phyloP scores from a whole-genome alignment of 2,113 vertebrate genomes.

The Tamias sibiricus region DNA sequence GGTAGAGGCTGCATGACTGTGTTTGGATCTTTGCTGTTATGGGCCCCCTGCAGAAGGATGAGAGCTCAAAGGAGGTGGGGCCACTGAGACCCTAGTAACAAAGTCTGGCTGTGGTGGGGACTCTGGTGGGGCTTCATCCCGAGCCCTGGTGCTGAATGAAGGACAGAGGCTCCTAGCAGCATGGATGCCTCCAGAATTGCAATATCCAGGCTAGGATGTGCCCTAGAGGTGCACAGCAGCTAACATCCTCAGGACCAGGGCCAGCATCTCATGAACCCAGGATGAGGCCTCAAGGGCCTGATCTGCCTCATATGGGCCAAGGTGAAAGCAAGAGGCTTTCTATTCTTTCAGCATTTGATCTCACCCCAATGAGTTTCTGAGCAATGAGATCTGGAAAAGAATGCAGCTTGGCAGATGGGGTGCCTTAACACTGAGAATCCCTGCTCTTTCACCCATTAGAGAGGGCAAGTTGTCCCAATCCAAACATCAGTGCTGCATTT shows the following conservation, averaged over 20 bases:
- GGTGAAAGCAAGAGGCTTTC: conserved; percentile 86
- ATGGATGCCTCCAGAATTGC: background rate
- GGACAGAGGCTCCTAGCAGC: background rate
- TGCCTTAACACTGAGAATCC: conserved; percentile 94
- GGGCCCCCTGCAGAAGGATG: background rate
- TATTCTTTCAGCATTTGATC: conserved; percentile 95
- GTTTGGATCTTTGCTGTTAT: background rate
- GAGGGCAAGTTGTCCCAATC: conserved; percentile 93
- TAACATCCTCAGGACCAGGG: background rate
- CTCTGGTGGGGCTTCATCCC: background rate
- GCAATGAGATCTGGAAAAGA: conserved; percentile 91
- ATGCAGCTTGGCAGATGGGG: conserved; percentile 90
- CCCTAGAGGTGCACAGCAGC: background rate
- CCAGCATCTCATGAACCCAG: background rate
- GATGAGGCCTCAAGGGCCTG: background rate
- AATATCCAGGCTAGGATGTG: background rate
- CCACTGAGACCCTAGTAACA: background rate
- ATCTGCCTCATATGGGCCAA: background rate
- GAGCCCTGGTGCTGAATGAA: background rate
- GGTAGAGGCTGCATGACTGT: background rate
- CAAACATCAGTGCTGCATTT: conserved; percentile 97
- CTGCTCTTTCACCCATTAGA: conserved; percentile 94
- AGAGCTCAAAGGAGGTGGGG: background rate
- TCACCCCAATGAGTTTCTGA: conserved; percentile 94
- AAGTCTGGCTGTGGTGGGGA: background rate